Conservation (phyloP, 1,140 invertebrate species). For the Melipona quadrifasciata region DNA sequence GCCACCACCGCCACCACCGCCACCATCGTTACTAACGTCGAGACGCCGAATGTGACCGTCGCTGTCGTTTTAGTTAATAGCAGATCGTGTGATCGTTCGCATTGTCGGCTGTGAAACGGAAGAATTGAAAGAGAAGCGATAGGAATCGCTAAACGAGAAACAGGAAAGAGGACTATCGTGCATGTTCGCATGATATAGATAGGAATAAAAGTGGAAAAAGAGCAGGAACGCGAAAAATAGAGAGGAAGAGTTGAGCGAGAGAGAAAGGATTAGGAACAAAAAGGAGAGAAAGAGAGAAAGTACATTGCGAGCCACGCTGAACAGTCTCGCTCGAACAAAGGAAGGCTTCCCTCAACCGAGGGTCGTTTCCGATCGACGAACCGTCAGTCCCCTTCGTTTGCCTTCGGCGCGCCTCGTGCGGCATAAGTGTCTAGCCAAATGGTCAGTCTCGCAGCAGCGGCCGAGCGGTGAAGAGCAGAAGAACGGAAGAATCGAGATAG, state of each 20-base stretch:
- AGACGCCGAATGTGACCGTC: constrained; percentile 64
- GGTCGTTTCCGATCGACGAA: constrained; percentile 75
- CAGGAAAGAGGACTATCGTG: neutral
- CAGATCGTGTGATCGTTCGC: constrained; percentile 71
- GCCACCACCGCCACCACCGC: neutral
- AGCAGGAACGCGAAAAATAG: constrained; percentile 1
- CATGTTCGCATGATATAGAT: constrained; percentile 30
- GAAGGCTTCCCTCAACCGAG: constrained; percentile 63
- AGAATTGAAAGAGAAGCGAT: constrained; percentile 36
- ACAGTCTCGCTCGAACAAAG: constrained; percentile 70
- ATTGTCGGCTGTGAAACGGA: constrained; percentile 59
- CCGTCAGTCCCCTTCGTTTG: constrained; percentile 67
- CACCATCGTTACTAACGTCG: constrained; percentile 52
- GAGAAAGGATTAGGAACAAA: neutral
- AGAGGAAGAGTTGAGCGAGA: constrained; percentile 6
- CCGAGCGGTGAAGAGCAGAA: constrained; percentile 69
- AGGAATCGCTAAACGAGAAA: constrained; percentile 22
- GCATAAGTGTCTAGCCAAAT: constrained; percentile 57
- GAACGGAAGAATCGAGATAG: constrained; percentile 56
- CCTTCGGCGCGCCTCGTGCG: constrained; percentile 61
- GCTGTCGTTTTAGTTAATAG: constrained; percentile 72
- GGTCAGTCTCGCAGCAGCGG: constrained; percentile 74
- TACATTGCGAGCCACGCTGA: constrained; percentile 56
- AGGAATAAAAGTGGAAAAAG: constrained; percentile 43
- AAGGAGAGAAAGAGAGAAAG: constrained; percentile 28